Base-by-base conservation (phyloP, 2,888 invertebrate species). In the Galerucella calmariensis region DNA sequence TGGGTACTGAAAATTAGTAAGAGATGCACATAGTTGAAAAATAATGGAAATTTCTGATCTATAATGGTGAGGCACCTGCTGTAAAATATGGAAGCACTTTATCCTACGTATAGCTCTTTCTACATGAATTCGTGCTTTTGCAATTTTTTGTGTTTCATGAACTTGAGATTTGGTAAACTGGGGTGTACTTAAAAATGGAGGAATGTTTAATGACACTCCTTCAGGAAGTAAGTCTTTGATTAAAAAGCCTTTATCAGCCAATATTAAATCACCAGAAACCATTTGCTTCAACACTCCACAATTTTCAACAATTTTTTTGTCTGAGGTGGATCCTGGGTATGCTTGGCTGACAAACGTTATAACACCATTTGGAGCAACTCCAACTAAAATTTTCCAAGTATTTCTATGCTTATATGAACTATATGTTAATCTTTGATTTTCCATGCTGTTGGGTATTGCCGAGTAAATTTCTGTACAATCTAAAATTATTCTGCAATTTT, bases 331-430 rank as follows among this genome's bases (percentile, higher is more conserved):
- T 8, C 75, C 72, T 46, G 73, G 76, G 44, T 76, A 74, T 8
- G 62, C 59, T 12, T 74, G 20, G n/a, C 72, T 72, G 3, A 66
- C 69, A 61, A 20, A 69, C 9, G 69, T 69, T 2, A 27, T 27
- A 27, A 27, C 68, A 41, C 68, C 68, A 68, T 68, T 68, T 14
- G 58, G 68, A 27, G 68, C 58, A 2, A 71, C 65, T 10, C 76
- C 76, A 14, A 75, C 51, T 46, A 75, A 73, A 3, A 61, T 6
- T 67, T 76, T 73, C 68, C 67, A 71, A 12, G 76, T 76, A 46
- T 76, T 76, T 6, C 62, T 44, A 24, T 76, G 68, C 58, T 76
- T 76, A 69, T 74, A 76, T 8, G 73, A 73, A 63, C 70, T 75
- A n/a, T 73, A 75, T 9, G 73, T 73, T 12, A 71, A 10, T 44